Conservation (phyloP, 2,797 vertebrate species). For the Limosa lapponica region DNA sequence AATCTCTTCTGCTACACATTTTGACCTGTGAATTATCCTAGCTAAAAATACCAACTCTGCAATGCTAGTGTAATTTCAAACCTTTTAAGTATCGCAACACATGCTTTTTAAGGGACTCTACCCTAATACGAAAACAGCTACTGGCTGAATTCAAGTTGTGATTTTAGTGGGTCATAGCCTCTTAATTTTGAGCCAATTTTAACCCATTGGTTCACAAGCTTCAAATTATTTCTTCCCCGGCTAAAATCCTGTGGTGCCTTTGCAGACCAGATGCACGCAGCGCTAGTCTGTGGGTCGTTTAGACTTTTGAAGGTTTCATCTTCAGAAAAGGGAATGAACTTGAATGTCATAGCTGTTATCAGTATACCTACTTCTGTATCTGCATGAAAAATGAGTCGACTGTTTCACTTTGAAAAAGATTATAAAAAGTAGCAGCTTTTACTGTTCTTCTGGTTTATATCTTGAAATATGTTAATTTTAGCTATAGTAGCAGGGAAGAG, state of each 20-base stretch:
- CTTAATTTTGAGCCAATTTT: not conserved
- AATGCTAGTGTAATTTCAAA: fast-evolving
- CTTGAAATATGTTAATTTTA: not conserved
- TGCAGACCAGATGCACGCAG: constrained; percentile 76
- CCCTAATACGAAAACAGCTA: not conserved
- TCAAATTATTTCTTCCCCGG: not conserved
- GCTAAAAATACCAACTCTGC: not conserved
- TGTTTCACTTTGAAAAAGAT: constrained; percentile 67
- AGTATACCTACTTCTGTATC: constrained; percentile 74
- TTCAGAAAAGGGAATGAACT: constrained; percentile 49
- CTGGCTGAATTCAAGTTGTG: not conserved
- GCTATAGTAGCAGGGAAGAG: not conserved
- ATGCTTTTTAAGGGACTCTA: not conserved
- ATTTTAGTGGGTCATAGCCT: not conserved
- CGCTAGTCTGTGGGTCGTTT: constrained; percentile 72
- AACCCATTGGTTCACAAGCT: not conserved
- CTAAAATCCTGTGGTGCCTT: constrained; percentile 67
- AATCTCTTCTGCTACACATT: not conserved
- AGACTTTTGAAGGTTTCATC: constrained; percentile 77
- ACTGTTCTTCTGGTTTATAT: not conserved
- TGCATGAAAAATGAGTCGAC: constrained; percentile 77
- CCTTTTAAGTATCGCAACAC: not conserved
- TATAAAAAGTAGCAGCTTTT: not conserved
- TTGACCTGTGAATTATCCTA: not conserved
- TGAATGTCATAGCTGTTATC: constrained; percentile 75